Conservation (phyloP, 1,140 invertebrate species). For the Drosophila sechellia region DNA sequence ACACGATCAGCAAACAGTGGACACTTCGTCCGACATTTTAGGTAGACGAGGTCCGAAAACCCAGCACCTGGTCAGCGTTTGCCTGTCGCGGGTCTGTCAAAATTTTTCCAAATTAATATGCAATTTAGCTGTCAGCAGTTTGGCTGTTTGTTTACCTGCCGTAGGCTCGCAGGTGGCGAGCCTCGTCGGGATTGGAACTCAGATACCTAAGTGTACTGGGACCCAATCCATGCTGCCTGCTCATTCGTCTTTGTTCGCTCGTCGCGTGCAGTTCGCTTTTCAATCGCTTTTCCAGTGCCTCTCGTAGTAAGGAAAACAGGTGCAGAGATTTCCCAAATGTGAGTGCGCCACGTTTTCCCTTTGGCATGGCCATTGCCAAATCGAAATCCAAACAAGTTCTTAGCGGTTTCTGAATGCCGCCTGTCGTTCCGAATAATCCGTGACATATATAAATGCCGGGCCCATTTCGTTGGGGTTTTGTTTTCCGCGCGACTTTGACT, state of each 20-base stretch:
- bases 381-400: slow-evolving; percentile 37
- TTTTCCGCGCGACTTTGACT: slow-evolving; percentile 31
- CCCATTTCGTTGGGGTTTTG: slow-evolving; percentile 15
- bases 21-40: slow-evolving; percentile 11
- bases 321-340: slow-evolving; percentile 38
- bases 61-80: slow-evolving; percentile 38
- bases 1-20: slow-evolving; percentile 29
- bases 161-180: slow-evolving; percentile 25
- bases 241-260: slow-evolving; percentile 57
- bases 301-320: slow-evolving; percentile 19
- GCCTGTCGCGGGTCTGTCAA: slow-evolving; percentile 13
- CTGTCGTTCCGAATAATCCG: slow-evolving; percentile 28
- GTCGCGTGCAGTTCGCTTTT: slow-evolving; percentile 54
- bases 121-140: slow-evolving; percentile 70
- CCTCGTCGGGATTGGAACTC: slow-evolving; percentile 21
- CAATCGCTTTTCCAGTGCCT: slow-evolving; percentile 28
- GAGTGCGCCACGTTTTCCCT: slow-evolving; percentile 29
- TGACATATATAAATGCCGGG: slow-evolving; percentile 35
- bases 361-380: slow-evolving; percentile 20
- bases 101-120: slow-evolving; percentile 73
- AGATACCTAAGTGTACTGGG: neutral
- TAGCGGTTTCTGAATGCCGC: slow-evolving; percentile 30
- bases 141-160: slow-evolving; percentile 54
- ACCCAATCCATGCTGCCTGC: slow-evolving; percentile 3
- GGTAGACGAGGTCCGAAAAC: slow-evolving; percentile 25